Percentiles rank a stretch among this genome's conserved stretches.
Evolutionary conservation across 2,797 vertebrate species (phyloP).

Genomic region (Melanotaenia parkinsoni): DNA sequence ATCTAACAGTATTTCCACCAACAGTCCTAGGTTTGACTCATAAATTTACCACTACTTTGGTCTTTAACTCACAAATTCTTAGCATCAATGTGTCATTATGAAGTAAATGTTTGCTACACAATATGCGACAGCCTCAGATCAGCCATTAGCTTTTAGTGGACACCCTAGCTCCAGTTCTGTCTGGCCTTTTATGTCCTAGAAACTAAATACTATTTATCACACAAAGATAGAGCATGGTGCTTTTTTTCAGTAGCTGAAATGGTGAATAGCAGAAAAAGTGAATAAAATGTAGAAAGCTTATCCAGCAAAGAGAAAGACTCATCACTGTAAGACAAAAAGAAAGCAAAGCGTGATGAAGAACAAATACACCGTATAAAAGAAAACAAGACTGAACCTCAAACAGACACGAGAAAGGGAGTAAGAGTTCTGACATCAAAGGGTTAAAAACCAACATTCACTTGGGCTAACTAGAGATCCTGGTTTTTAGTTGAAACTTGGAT

Average conservation of each 20-base stretch:
- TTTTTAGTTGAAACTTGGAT: neutral
- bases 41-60: neutral
- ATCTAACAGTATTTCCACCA: too few species aligned
- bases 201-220: too few species aligned
- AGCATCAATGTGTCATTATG: neutral
- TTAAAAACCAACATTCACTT: neutral
- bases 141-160: too few species aligned
- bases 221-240: too few species aligned
- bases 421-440: slow-evolving; percentile 2
- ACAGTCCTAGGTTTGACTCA: neutral
- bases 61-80: neutral
- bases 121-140: neutral
- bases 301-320: neutral
- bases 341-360: neutral
- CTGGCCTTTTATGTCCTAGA: too few species aligned
- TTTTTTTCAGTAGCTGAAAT: neutral
- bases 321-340: neutral
- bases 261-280: neutral
- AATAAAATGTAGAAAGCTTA: neutral
- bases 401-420: neutral
- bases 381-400: neutral
- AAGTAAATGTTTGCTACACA: neutral
- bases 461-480: neutral
- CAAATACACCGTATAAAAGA: neutral
- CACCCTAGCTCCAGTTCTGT: too few species aligned